A percentile compares a stretch with the other conserved stretches of the same genome.
These are phyloP conservation scores for Cerastis leucographa DNA, from an alignment of 2,888 invertebrate genomes.

Conservation along the genomic window DNA sequence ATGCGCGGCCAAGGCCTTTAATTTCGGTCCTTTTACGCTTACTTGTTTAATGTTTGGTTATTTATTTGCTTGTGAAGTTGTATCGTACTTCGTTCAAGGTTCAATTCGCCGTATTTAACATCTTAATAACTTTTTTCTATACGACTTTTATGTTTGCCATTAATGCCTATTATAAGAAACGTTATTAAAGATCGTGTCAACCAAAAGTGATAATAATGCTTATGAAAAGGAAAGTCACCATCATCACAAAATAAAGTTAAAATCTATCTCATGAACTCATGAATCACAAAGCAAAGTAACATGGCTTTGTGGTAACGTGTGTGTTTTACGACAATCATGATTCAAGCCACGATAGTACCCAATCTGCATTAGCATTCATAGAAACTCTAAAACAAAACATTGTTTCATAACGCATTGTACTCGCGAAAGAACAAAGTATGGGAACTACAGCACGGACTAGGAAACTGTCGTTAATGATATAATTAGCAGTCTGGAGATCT, in stretches of 20 bases:
- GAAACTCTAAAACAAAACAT: slow-evolving; percentile 60
- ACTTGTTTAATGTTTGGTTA: neutral
- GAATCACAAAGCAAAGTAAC: slow-evolving; percentile 6
- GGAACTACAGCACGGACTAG: slow-evolving; percentile 70
- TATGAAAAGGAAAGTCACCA: neutral
- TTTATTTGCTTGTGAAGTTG: neutral
- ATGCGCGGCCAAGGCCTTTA: slow-evolving; percentile 10
- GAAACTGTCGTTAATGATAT: slow-evolving; percentile 74
- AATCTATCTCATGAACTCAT: neutral
- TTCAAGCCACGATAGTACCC: slow-evolving; percentile 50
- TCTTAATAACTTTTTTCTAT: neutral
- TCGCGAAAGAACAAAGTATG: slow-evolving; percentile 57
- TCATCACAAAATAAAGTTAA: neutral
- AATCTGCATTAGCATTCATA: slow-evolving; percentile 48
- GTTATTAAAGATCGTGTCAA: neutral
- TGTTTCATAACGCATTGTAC: slow-evolving; percentile 59
- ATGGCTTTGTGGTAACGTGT: slow-evolving; percentile 7
- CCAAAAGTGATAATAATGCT: neutral
- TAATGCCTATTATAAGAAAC: neutral
- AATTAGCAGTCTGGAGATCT: slow-evolving; percentile 70
- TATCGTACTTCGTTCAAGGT: neutral
- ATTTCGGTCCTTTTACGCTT: slow-evolving; percentile 15
- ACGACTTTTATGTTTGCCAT: neutral
- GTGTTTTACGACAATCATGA: slow-evolving; percentile 50
- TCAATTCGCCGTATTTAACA: neutral